These are phyloP conservation scores for Catonia carolina DNA, from an alignment of 2,888 invertebrate species.

Conservation along the genomic window DNA sequence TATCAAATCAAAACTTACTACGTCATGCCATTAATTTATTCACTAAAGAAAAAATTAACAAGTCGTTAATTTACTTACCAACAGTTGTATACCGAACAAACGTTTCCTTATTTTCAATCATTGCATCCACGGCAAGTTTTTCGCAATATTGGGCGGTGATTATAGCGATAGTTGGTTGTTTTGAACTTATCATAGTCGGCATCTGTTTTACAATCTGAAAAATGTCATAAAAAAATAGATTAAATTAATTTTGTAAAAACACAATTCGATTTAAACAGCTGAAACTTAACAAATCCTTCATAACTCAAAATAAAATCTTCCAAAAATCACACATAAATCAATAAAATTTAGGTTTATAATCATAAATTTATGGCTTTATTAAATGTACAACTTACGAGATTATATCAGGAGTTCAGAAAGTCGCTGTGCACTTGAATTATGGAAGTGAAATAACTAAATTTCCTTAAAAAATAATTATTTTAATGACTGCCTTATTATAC, in stretches of 20 bases:
- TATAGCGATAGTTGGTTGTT: slow-evolving; percentile 96
- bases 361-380: no score
- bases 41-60: no score
- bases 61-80: slow-evolving; percentile 59
- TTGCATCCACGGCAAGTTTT: slow-evolving; percentile 94
- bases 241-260: not conserved
- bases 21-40: no score
- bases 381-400: no score
- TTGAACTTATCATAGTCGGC: slow-evolving; percentile 80
- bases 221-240: slow-evolving; percentile 14
- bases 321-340: not conserved
- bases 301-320: no score
- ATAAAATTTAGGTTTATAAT: not conserved
- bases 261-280: not conserved
- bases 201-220: slow-evolving; percentile 83
- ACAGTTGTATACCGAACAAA: slow-evolving; percentile 94
- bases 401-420: no score
- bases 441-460: no score
- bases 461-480: no score
- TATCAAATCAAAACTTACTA: no score
- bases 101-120: slow-evolving; percentile 95
- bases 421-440: no score
- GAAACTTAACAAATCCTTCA: not conserved
- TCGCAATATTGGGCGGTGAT: slow-evolving; percentile 96
- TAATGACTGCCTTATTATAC: no score